Percentiles rank a stretch among this genome's conserved stretches.
These are phyloP conservation scores for Bombus fervidus DNA, from an alignment of 1,140 invertebrate species.

Conservation along the genomic window DNA sequence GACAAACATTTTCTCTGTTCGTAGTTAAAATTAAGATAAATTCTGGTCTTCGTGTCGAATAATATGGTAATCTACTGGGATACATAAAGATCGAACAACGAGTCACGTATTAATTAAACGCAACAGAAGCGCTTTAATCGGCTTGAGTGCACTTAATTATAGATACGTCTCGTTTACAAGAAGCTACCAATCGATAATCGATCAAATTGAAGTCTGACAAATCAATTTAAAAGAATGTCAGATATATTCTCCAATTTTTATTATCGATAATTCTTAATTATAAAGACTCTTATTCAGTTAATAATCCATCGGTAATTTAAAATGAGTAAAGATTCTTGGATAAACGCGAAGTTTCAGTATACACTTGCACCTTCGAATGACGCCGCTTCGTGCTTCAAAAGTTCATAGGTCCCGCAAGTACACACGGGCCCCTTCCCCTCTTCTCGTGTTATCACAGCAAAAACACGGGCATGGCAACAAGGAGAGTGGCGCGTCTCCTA, in stretches of 20 bases:
- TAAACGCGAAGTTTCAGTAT: neutral
- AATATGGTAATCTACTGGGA: neutral
- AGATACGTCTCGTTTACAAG: neutral
- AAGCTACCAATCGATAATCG: neutral
- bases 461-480: slow-evolving; percentile 63
- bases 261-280: neutral
- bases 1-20: neutral
- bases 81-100: neutral
- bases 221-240: neutral
- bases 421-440: neutral
- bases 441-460: slow-evolving; percentile 15
- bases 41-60: no score
- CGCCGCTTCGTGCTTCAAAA: neutral
- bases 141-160: neutral
- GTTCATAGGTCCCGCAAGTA: slow-evolving; percentile 19
- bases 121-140: neutral
- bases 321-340: neutral
- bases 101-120: neutral
- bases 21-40: neutral
- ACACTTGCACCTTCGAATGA: neutral
- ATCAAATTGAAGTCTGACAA: neutral
- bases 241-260: neutral
- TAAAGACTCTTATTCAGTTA: neutral
- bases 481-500: slow-evolving; percentile 50
- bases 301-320: neutral